These are phyloP conservation scores for Archilochus colubris DNA, from an alignment of 2,113 vertebrate genomes.

Conservation along the genomic window DNA sequence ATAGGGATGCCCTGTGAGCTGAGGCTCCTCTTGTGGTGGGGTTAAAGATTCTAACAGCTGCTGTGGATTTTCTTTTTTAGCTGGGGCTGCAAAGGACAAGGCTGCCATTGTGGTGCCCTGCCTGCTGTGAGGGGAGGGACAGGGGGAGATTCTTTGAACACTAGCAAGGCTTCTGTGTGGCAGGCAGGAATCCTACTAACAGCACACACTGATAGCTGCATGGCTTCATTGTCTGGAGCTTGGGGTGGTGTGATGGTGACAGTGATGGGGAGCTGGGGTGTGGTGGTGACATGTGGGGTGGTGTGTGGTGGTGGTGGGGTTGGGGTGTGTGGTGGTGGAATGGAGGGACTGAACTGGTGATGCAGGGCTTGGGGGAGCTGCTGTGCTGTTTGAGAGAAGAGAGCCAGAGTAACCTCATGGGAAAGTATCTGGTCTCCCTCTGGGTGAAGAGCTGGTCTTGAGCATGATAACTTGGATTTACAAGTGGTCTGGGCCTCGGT, in stretches of 20 bases:
- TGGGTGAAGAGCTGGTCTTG: rapidly evolving
- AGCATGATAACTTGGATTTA: neutral
- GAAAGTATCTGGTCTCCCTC: rapidly evolving
- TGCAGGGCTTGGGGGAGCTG: neutral
- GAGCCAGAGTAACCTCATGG: rapidly evolving
- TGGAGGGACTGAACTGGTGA: neutral
- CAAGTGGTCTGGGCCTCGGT: neutral
- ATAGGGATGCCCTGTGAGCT: neutral
- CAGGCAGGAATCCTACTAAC: neutral
- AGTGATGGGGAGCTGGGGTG: neutral
- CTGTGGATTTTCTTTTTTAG: neutral
- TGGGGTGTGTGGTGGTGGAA: neutral
- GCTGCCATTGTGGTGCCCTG: neutral
- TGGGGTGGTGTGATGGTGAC: neutral
- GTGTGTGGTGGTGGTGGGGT: neutral
- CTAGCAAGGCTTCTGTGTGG: neutral
- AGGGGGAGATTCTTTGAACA: neutral
- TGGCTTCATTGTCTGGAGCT: neutral
- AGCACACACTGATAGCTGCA: neutral
- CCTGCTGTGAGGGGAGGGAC: neutral
- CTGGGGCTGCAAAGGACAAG: neutral
- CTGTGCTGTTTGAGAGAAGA: neutral
- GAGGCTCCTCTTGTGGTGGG: rapidly evolving
- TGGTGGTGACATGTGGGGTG: rapidly evolving
- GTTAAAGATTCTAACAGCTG: neutral